Evolutionary conservation across 1,140 invertebrate genomes (phyloP), one percentile per base, ranked within the genome.

Genomic region (Diachasmimorpha longicaudata): DNA sequence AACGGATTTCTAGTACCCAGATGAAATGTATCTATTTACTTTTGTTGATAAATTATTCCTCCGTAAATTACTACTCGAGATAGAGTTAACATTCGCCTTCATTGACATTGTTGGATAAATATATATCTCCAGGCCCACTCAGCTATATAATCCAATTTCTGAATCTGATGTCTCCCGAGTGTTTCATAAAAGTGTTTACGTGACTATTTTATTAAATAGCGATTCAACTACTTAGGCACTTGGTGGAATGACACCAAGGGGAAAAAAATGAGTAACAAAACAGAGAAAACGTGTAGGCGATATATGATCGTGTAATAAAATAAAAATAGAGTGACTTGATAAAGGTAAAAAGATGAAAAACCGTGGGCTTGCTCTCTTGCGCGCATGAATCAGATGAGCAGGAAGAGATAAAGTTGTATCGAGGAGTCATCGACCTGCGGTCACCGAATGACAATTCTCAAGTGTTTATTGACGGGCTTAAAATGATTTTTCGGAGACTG

Each of bases 341-440:
- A 31, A 63, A 25, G 58, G 23, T 63, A 63, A 63, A 63, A 63
- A 63, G 58, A 63, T 63, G 58, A 63, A 63, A 63, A 63, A 63
- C 58, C 58, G 58, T 63, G 58, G 58, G 58, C 58, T 63, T 63
- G 23, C 58, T 63, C 48, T 16, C 58, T 63, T 31, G 19, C 58
- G 58, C 58, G 58, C 58, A 63, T 63, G 58, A 31, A 63, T 63
- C 58, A 63, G 58, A 63, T 63, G 58, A 63, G 58, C 58, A 63
- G 58, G 58, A 63, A 63, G 58, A 63, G 42, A 52, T 42, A 42
- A 74, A 74, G 23, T 23, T 31, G 58, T 42, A 67, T 68, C 58
- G 66, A 44, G 39, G 31, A 73, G 44, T 55, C 70, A 48, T 71
- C 46, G 23, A 71, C 70, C 70, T 48, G 42, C 70, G 58, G 58